Evolutionary conservation across 2,113 vertebrate species (phyloP).

Genomic region (Piliocolobus tephrosceles): DNA sequence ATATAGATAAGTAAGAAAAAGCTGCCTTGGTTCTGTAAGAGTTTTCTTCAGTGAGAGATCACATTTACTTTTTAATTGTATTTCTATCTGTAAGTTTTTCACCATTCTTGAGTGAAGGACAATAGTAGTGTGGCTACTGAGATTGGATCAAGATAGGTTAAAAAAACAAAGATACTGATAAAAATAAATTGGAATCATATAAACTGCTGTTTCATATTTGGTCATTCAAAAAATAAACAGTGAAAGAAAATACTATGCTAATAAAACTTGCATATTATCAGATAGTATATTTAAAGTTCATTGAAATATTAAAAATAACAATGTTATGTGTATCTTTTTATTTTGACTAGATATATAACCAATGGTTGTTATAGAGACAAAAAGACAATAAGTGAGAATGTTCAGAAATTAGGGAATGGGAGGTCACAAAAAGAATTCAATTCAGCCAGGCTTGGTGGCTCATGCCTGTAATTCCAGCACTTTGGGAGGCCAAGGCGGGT

Average conservation of each 20-base stretch:
- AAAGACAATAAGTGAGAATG: not conserved
- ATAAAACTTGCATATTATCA: constrained; percentile 22
- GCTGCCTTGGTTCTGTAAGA: not conserved
- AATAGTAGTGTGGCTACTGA: not conserved
- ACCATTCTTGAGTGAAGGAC: constrained; percentile 6
- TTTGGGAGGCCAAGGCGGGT: too few species aligned
- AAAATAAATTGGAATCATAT: not conserved
- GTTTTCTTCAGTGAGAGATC: constrained; percentile 34
- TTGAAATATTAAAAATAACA: not conserved
- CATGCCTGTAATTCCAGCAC: too few species aligned
- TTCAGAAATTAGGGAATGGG: not conserved
- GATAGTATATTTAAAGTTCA: constrained; percentile 11
- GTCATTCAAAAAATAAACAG: not conserved
- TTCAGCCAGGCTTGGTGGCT: too few species aligned
- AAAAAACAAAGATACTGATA: not conserved
- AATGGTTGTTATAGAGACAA: not conserved
- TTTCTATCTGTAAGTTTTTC: constrained; percentile 33
- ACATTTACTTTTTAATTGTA: constrained; percentile 25
- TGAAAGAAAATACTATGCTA: not conserved
- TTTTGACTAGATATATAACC: not conserved
- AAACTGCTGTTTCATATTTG: not conserved
- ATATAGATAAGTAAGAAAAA: constrained; percentile 9
- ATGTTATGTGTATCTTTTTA: not conserved
- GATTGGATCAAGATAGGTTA: not conserved
- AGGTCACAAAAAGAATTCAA: not conserved